Conservation (phyloP, 1,140 invertebrate genomes). For the Pseudomyrmex gracilis region DNA sequence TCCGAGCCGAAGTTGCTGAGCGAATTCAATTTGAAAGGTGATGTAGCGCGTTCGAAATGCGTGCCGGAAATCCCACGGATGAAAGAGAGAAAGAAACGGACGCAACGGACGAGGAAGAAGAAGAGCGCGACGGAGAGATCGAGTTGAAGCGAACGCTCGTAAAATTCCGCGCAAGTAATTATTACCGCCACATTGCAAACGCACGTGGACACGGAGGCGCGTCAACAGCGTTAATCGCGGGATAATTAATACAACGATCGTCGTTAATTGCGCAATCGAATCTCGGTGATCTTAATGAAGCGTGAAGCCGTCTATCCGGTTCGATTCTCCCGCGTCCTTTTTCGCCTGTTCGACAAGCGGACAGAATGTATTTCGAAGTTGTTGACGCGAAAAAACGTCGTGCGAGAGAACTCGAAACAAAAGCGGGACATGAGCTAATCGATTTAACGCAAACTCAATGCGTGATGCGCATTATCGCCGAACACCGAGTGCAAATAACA, state of each 20-base stretch:
- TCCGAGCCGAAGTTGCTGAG: slow-evolving; percentile 28
- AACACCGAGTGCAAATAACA: too few relatives aligned
- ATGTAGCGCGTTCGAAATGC: slow-evolving; percentile 37
- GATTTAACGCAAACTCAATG: slow-evolving; percentile 35
- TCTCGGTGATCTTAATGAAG: slow-evolving; percentile 69
- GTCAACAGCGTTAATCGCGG: slow-evolving; percentile 69
- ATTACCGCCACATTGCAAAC: slow-evolving; percentile 42
- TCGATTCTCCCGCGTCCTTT: background rate
- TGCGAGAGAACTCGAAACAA: slow-evolving; percentile 17
- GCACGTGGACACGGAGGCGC: slow-evolving; percentile 55
- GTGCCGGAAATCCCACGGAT: background rate
- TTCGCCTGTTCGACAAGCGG: background rate
- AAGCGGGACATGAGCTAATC: slow-evolving; percentile 37
- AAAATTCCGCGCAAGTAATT: slow-evolving; percentile 74
- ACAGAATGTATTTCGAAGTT: slow-evolving; percentile 9
- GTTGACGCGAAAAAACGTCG: slow-evolving; percentile 17
- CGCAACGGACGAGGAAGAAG: background rate
- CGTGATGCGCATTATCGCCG: slow-evolving; percentile 29
- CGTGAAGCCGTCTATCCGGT: slow-evolving; percentile 53
- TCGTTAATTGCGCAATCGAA: slow-evolving; percentile 71
- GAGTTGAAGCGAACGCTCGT: slow-evolving; percentile 58
- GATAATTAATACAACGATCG: slow-evolving; percentile 74
- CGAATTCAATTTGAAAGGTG: slow-evolving; percentile 47
- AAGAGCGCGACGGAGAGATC: background rate
- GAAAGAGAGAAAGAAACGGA: slow-evolving; percentile 13